Conservation (phyloP, 2,888 invertebrate species). For the Amblyjoppa proteus region DNA sequence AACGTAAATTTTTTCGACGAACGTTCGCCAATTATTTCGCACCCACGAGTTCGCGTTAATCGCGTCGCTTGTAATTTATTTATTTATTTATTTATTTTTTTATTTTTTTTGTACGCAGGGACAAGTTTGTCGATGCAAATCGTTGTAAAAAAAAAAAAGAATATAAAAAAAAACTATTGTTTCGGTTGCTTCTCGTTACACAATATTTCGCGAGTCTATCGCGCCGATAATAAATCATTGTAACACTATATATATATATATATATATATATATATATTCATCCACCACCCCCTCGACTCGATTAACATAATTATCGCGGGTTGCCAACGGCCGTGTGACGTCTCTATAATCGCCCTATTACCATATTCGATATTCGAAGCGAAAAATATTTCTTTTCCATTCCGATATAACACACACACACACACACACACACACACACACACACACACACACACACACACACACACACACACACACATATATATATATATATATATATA, state of each 20-base stretch:
- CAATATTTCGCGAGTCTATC: background rate
- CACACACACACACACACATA: too few relatives aligned
- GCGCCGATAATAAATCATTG: background rate
- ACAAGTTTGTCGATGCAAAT: background rate
- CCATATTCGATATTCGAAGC: slow-evolving; percentile 40
- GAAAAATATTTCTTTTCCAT: slow-evolving; percentile 22
- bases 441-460: too few relatives aligned
- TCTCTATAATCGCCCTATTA: slow-evolving; percentile 36
- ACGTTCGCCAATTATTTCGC: too few relatives aligned
- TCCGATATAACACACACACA: background rate
- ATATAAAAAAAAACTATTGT: background rate
- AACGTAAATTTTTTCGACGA: too few relatives aligned
- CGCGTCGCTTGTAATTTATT: too few relatives aligned
- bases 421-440: too few relatives aligned
- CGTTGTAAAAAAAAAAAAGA: background rate
- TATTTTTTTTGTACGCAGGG: background rate
- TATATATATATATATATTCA: background rate
- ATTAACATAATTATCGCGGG: slow-evolving; percentile 55
- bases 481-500: too few relatives aligned
- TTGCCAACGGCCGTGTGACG: slow-evolving; percentile 6
- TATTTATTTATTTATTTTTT: background rate
- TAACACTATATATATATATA: background rate
- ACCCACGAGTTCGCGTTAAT: too few relatives aligned
- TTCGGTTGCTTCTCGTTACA: background rate
- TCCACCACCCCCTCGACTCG: background rate